phyloP scores from a whole-genome alignment of 2,888 invertebrate species.

The Eristalinus aeneus region DNA sequence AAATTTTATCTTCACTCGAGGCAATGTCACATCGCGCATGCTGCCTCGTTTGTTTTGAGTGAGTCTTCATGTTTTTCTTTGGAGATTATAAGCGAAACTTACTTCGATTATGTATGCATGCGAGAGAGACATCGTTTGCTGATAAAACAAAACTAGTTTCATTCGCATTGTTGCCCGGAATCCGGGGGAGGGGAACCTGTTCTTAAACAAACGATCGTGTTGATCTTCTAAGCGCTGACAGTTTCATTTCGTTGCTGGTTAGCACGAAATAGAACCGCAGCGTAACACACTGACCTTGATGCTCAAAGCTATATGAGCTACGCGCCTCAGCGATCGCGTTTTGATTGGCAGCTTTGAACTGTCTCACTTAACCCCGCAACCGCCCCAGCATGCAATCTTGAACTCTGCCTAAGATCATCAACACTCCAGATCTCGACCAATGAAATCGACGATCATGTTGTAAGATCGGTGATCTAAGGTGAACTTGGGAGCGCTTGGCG shows the following conservation, averaged over 20 bases:
- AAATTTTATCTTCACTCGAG: background rate
- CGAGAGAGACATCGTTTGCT: background rate
- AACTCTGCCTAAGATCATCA: background rate
- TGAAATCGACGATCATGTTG: background rate
- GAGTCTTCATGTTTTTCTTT: background rate
- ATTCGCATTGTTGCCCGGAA: background rate
- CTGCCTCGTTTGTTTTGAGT: background rate
- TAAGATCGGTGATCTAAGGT: background rate
- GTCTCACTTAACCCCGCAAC: background rate
- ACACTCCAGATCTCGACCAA: background rate
- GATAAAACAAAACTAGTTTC: background rate
- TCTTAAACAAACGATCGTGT: background rate
- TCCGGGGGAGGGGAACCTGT: background rate
- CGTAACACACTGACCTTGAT: background rate
- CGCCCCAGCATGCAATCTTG: background rate
- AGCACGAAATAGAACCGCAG: background rate
- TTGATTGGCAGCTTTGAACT: background rate
- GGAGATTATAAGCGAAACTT: background rate
- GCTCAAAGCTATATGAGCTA: background rate
- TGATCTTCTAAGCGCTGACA: background rate
- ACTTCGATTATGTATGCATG: background rate
- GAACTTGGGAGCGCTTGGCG: background rate
- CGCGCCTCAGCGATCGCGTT: background rate
- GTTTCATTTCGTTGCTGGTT: background rate
- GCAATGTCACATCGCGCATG: background rate